Base-by-base conservation (phyloP, 2,888 invertebrate species). In the Hirtodrosophila duncani region DNA sequence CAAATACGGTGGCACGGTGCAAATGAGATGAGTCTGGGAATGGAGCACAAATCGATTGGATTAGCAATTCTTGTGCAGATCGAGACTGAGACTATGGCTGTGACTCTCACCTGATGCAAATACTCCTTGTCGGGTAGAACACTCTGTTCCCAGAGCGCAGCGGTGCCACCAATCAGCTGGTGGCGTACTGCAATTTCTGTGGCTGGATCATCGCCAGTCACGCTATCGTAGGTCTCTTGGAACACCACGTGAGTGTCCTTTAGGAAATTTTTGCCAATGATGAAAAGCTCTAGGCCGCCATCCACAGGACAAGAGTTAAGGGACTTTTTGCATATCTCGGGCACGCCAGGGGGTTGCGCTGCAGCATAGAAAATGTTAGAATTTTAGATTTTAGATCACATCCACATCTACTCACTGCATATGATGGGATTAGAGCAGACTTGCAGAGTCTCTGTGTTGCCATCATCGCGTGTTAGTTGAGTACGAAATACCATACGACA, bases 401-500 rank as follows among this genome's bases (percentile, higher is more conserved):
- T 20, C 1, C 7, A n/a, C 3, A 7, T 3, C 6, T 51, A 92
- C 94, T 92, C 87, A 96, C 96, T 96, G 90, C 96, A 97, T 67
- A 95, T 94, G 71, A 97, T 96, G 53, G 94, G 95, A 74, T 95
- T 93, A 46, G 96, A 96, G 87, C 94, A 94, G 66, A 94, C 92
- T 89, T 96, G 96, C 57, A 96, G 87, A 2, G 95, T 94, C 88
- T 96, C 96, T 36, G 90, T 88, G 21, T 90, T 90, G 2, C 96
- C 96, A 82, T 93, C 92, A 6, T 92, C 90, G 83, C 92, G 91
- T 20, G 92, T 89, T 75, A 98, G 90, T 67, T 92, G 93, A 0
- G 95, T 93, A 55, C 98, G 90, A 88, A 98, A 98, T 36, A 97
- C 95, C 93, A 99, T 95, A 37, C 98, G 92, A 83, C 98, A 98